Percentiles rank a stretch among this genome's conserved stretches.
Conservation (phyloP, 1,140 invertebrate genomes). For the Acromyrmex charruanus region DNA sequence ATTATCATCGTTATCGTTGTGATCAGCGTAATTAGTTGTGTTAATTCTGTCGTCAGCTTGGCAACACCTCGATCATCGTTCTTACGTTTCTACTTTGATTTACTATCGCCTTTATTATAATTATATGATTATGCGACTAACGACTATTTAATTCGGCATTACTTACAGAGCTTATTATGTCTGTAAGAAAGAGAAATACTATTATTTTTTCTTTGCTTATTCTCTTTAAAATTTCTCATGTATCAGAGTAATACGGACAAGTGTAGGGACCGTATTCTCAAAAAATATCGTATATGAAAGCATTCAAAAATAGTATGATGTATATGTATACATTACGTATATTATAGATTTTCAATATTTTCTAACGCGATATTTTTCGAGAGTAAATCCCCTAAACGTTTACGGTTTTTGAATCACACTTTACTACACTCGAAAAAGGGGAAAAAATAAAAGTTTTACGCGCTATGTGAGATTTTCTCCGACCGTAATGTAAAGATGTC, state of each 20-base stretch:
- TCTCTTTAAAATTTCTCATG: constrained; percentile 6
- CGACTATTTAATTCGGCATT: constrained; percentile 28
- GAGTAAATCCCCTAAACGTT: constrained; percentile 41
- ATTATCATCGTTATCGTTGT: constrained; percentile 49
- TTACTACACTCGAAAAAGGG: background rate
- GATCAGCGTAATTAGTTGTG: constrained; percentile 44
- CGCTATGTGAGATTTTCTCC: constrained; percentile 78
- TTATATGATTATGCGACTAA: constrained; percentile 46
- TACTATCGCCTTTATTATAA: constrained; percentile 41
- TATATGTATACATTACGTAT: too few relatives aligned
- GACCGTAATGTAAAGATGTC: constrained; percentile 81
- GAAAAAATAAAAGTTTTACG: constrained; percentile 69
- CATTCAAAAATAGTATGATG: too few relatives aligned
- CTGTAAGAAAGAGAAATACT: background rate
- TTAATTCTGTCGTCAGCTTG: constrained; percentile 54
- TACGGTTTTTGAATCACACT: constrained; percentile 37
- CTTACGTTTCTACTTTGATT: constrained; percentile 43
- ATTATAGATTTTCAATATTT: too few relatives aligned
- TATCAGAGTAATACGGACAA: constrained; percentile 40
- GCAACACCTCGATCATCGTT: constrained; percentile 28
- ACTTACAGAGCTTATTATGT: background rate
- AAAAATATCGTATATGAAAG: too few relatives aligned
- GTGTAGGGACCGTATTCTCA: background rate
- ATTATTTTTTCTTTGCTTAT: constrained; percentile 13
- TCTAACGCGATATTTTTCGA: too few relatives aligned